phyloP scores from a whole-genome alignment of 2,888 invertebrate species.

The Tanytarsus gracilentus region DNA sequence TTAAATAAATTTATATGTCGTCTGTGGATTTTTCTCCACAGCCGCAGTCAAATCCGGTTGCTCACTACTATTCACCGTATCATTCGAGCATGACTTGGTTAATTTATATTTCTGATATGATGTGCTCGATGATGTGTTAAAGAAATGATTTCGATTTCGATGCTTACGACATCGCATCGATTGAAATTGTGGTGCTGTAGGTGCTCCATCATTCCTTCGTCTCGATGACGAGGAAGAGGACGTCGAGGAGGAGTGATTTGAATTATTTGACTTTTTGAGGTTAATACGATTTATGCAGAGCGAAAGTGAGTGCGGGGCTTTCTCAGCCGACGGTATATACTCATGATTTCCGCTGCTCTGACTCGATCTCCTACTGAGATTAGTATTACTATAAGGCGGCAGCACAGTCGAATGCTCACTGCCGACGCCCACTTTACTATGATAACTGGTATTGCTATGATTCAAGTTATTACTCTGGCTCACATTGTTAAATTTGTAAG shows the following conservation, averaged over 20 bases:
- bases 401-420: not conserved
- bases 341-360: conserved; percentile 21
- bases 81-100: conserved; percentile 24
- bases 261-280: conserved; percentile 16
- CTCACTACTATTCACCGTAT: conserved; percentile 18
- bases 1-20: conserved; percentile 26
- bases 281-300: conserved; percentile 24
- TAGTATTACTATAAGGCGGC: not conserved
- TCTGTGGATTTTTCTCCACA: conserved; percentile 18
- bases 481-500: conserved; percentile 23
- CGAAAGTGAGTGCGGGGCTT: conserved; percentile 25
- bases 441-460: conserved; percentile 5
- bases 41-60: conserved; percentile 19
- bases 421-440: conserved; percentile 1
- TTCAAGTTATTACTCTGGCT: conserved; percentile 21
- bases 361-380: conserved; percentile 15
- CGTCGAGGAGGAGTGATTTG: not conserved
- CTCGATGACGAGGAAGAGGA: too few species aligned
- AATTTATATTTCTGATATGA: conserved; percentile 26
- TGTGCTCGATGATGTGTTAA: conserved; percentile 17
- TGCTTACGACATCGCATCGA: conserved; percentile 25
- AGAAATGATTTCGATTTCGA: conserved; percentile 22
- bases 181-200: conserved; percentile 19
- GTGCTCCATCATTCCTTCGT: too few species aligned
- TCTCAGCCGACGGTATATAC: conserved; percentile 20